Conservation (phyloP, 1,140 invertebrate genomes). For the Nasonia longicornis region DNA sequence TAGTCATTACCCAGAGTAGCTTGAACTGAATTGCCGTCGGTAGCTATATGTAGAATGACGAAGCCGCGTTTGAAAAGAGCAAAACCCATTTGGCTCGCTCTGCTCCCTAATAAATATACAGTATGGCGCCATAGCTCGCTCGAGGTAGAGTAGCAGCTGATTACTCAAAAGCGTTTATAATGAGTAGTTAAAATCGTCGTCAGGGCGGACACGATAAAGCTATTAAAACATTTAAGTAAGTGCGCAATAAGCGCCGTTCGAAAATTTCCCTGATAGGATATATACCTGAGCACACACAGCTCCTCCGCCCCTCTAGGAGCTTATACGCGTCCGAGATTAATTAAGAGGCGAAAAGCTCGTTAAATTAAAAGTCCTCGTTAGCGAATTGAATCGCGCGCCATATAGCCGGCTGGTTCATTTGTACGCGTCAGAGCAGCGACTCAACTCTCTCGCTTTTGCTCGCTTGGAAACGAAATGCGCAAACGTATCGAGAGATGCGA, state of each 20-base stretch:
- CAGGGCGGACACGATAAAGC: conserved; percentile 12
- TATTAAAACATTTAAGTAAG: conserved; percentile 28
- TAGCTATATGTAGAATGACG: not conserved
- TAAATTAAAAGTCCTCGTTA: conserved; percentile 24
- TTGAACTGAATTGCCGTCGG: too few relatives aligned
- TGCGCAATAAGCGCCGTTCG: not conserved
- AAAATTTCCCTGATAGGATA: not conserved
- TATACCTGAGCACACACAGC: not conserved
- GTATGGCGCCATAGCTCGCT: not conserved
- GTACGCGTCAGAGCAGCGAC: not conserved
- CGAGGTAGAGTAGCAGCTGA: not conserved
- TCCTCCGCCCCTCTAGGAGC: too few relatives aligned
- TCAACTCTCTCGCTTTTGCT: not conserved
- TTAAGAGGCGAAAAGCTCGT: conserved; percentile 20
- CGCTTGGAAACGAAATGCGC: too few relatives aligned
- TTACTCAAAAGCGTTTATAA: conserved; percentile 13
- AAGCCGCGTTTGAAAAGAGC: not conserved
- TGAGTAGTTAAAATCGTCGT: not conserved
- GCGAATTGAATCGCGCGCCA: conserved; percentile 9
- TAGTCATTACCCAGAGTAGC: too few relatives aligned
- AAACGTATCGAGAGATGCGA: not conserved
- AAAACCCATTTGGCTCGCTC: not conserved
- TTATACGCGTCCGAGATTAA: conserved; percentile 6
- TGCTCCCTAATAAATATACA: not conserved
- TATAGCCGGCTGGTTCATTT: not conserved